Evolutionary conservation across 2,888 invertebrate species (phyloP).

Genomic region (Drosophila anceps): DNA sequence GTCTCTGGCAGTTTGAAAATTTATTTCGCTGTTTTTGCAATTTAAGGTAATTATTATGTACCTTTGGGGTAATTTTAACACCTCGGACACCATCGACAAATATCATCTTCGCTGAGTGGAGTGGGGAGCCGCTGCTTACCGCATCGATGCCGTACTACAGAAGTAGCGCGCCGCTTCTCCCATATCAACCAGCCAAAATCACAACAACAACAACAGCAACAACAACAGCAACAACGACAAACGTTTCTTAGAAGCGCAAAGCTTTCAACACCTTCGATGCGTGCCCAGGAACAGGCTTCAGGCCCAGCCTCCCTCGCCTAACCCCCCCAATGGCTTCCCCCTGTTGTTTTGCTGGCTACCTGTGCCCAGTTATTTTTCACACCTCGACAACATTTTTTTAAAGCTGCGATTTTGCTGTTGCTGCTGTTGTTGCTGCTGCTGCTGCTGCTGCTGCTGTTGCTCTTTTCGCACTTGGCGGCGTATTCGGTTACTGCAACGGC

Average conservation of each 20-base stretch:
- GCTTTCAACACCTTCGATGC: slow-evolving; percentile 82
- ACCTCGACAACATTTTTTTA: slow-evolving; percentile 79
- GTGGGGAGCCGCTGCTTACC: slow-evolving; percentile 25
- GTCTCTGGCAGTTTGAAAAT: slow-evolving; percentile 75
- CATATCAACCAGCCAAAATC: slow-evolving; percentile 74
- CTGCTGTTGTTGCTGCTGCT: slow-evolving; percentile 52
- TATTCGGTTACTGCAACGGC: slow-evolving; percentile 70
- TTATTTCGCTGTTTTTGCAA: slow-evolving; percentile 84
- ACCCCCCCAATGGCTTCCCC: not conserved
- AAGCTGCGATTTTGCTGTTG: slow-evolving; percentile 18
- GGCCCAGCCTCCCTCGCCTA: slow-evolving; percentile 5
- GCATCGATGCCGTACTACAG: slow-evolving; percentile 49
- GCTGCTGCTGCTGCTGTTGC: slow-evolving; percentile 12
- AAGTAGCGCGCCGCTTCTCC: slow-evolving; percentile 53
- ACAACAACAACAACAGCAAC: slow-evolving; percentile 64
- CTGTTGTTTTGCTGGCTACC: slow-evolving; percentile 7
- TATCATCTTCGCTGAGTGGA: slow-evolving; percentile 68
- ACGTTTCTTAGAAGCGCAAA: slow-evolving; percentile 83
- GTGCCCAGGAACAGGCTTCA: slow-evolving; percentile 67
- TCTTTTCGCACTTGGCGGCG: slow-evolving; percentile 81
- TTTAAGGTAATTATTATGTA: slow-evolving; percentile 85
- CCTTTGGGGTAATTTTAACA: slow-evolving; percentile 85
- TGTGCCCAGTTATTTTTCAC: slow-evolving; percentile 83
- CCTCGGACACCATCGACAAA: slow-evolving; percentile 84
- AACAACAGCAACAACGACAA: slow-evolving; percentile 65